Conservation (phyloP, 2,888 invertebrate species). For the Tipula unca region DNA sequence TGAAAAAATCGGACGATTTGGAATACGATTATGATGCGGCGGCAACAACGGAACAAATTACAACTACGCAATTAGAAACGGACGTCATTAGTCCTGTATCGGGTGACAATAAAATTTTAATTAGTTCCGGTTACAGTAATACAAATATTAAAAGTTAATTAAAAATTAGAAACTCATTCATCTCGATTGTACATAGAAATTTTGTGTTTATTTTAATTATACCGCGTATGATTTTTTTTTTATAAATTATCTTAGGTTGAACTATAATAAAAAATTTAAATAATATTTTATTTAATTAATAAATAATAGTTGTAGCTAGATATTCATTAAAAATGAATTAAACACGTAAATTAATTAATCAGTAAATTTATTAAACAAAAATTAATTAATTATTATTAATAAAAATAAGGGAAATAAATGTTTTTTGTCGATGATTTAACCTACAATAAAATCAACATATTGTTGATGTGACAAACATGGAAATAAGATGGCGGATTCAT, state of each 20-base stretch:
- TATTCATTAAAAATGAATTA: neutral
- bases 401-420: neutral
- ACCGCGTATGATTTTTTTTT: neutral
- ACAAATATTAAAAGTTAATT: constrained; percentile 25
- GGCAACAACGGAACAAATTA: constrained; percentile 27
- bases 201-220: neutral
- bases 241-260: constrained; percentile 4
- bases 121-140: constrained; percentile 33
- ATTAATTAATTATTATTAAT: neutral
- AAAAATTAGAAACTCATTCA: neutral
- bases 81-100: constrained; percentile 24
- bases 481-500: neutral
- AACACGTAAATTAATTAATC: neutral
- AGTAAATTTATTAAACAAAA: too few relatives aligned
- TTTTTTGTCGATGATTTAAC: neutral
- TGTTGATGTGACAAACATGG: neutral
- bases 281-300: neutral
- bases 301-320: neutral
- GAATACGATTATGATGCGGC: constrained; percentile 24
- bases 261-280: neutral
- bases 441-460: neutral
- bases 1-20: neutral
- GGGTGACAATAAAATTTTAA: constrained; percentile 26
- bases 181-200: neutral
- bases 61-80: constrained; percentile 32